These are phyloP conservation scores for Aspidiotus rigidus DNA, from an alignment of 2,888 invertebrate species.

Conservation along the genomic window DNA sequence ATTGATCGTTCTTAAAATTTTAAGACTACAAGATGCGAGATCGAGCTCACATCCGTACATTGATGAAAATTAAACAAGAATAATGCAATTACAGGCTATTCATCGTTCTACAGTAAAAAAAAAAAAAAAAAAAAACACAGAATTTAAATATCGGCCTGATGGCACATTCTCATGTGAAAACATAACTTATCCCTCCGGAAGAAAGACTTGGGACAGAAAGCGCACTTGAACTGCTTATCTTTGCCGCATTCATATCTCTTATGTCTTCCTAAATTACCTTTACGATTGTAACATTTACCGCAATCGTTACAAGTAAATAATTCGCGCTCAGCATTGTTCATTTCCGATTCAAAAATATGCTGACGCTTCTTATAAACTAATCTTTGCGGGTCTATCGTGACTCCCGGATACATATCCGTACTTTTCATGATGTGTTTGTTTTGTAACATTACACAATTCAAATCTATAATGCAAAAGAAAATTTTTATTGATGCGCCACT, in stretches of 20 bases:
- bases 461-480: conserved; percentile 23
- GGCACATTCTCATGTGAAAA: conserved; percentile 36
- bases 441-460: conserved; percentile 16
- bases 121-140: too few species aligned
- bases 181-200: conserved; percentile 36
- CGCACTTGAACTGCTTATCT: conserved; percentile 53
- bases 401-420: neutral
- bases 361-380: neutral
- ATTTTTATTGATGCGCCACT: too few species aligned
- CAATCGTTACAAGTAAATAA: conserved; percentile 36
- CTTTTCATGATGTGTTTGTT: conserved; percentile 27
- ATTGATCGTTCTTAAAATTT: too few species aligned
- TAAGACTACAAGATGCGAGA: too few species aligned
- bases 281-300: conserved; percentile 37
- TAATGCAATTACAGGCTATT: too few species aligned
- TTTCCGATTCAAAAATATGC: neutral
- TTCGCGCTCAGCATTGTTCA: conserved; percentile 2
- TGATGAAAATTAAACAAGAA: too few species aligned
- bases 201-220: conserved; percentile 36
- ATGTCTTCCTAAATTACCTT: conserved; percentile 47
- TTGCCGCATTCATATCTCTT: conserved; percentile 52
- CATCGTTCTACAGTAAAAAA: too few species aligned
- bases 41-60: too few species aligned
- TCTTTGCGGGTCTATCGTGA: too few species aligned
- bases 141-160: conserved; percentile 14